These are phyloP conservation scores for Sebastes oblongus DNA, from an alignment of 2,797 vertebrate species.

Conservation along the genomic window DNA sequence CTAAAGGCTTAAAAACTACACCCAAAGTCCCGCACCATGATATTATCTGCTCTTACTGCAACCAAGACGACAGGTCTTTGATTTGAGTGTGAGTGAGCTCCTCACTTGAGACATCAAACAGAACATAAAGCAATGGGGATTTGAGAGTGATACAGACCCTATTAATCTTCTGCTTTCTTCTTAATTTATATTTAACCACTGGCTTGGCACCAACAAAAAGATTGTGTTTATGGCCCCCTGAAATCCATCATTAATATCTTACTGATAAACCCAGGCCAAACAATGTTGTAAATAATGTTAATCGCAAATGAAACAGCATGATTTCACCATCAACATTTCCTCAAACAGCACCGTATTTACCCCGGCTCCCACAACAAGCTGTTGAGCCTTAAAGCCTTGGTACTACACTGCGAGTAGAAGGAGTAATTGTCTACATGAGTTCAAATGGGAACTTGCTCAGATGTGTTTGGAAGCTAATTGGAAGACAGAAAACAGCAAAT, in stretches of 20 bases:
- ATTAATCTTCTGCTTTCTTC: constrained; percentile 83
- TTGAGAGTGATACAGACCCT: constrained; percentile 77
- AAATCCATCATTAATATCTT: constrained; percentile 81
- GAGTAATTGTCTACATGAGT: constrained; percentile 54
- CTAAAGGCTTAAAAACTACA: constrained; percentile 49
- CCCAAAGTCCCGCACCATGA: constrained; percentile 63
- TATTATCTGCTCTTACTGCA: constrained; percentile 74
- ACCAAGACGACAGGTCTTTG: constrained; percentile 78
- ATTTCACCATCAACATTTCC: constrained; percentile 57
- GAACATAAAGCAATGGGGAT: constrained; percentile 79
- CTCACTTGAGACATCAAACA: constrained; percentile 82
- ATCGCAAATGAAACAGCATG: constrained; percentile 65
- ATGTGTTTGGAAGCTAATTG: constrained; percentile 59
- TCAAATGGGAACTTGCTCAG: constrained; percentile 47
- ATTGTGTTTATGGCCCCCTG: constrained; percentile 73
- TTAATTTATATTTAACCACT: constrained; percentile 83
- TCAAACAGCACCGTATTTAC: constrained; percentile 58
- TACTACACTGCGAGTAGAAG: constrained; percentile 36
- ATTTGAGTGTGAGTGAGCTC: constrained; percentile 76
- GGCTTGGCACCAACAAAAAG: constrained; percentile 75
- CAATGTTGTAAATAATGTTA: constrained; percentile 73
- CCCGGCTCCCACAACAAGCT: constrained; percentile 52
- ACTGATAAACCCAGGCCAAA: constrained; percentile 69
- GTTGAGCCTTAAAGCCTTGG: constrained; percentile 56
- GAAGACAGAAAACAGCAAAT: constrained; percentile 38